A percentile compares a stretch with the other conserved stretches of the same genome.
Conservation (phyloP, 2,888 invertebrate genomes). For the Eilema sororculum region DNA sequence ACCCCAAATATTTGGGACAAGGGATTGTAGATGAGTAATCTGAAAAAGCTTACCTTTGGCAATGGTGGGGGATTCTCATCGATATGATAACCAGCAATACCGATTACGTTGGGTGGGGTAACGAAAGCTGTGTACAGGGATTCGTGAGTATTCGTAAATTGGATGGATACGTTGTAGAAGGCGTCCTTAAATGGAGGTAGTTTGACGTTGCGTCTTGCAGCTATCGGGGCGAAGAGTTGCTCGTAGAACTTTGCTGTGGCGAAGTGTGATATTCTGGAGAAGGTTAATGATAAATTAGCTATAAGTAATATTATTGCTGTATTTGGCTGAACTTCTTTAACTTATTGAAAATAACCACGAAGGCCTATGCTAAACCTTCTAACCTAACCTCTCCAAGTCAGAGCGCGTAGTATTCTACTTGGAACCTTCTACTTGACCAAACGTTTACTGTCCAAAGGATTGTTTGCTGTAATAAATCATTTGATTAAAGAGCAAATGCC, state of each 20-base stretch:
- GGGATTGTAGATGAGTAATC: too few relatives aligned
- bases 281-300: not conserved
- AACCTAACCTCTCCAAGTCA: too few relatives aligned
- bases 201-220: constrained; percentile 55
- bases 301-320: not conserved
- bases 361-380: too few relatives aligned
- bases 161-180: constrained; percentile 59
- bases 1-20: too few relatives aligned
- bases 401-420: too few relatives aligned
- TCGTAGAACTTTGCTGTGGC: constrained; percentile 47
- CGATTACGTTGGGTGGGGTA: constrained; percentile 67
- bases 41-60: constrained; percentile 62
- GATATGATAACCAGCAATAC: constrained; percentile 72
- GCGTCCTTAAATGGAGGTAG: constrained; percentile 58
- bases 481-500: too few relatives aligned
- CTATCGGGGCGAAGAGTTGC: constrained; percentile 54
- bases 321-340: too few relatives aligned
- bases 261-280: constrained; percentile 48
- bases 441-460: too few relatives aligned
- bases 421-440: too few relatives aligned
- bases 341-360: too few relatives aligned
- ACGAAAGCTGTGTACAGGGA: constrained; percentile 56
- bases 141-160: constrained; percentile 68
- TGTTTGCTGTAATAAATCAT: too few relatives aligned
- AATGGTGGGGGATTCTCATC: constrained; percentile 58